Evolutionary conservation across 2,113 vertebrate species (phyloP).

Genomic region (Grammomys surdaster): DNA sequence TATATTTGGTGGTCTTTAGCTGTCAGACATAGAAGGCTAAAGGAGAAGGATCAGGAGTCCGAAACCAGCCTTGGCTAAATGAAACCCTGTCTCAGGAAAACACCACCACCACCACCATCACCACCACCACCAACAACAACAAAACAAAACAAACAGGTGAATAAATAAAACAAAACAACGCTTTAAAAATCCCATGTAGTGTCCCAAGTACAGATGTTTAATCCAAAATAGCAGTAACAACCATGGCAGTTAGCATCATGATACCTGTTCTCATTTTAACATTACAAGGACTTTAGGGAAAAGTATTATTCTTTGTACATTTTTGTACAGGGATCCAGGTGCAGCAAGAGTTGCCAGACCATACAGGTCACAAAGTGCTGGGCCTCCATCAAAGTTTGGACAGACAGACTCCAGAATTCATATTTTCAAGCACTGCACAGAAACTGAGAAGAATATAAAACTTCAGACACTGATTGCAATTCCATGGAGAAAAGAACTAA

Average conservation of each 20-base stretch:
- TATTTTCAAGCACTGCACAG: neutral
- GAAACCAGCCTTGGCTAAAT: neutral
- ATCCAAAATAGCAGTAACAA: neutral
- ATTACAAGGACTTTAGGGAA: neutral
- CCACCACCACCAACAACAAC: too few relatives aligned
- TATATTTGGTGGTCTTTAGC: neutral
- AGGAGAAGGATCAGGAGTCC: neutral
- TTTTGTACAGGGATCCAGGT: neutral
- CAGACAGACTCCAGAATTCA: neutral
- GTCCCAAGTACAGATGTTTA: neutral
- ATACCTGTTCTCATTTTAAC: conserved; percentile 36
- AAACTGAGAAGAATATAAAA: neutral
- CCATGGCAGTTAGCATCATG: neutral
- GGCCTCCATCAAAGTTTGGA: neutral
- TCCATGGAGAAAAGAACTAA: conserved; percentile 9
- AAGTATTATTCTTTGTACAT: neutral
- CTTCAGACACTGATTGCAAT: neutral
- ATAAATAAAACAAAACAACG: neutral
- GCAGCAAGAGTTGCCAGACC: neutral
- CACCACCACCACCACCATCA: too few relatives aligned
- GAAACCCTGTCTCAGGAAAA: neutral
- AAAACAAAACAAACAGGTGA: neutral
- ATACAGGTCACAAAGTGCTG: neutral
- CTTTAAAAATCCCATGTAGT: neutral
- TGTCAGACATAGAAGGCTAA: neutral